Evolutionary conservation across 2,888 invertebrate species (phyloP).

Genomic region (Brenthis ino): DNA sequence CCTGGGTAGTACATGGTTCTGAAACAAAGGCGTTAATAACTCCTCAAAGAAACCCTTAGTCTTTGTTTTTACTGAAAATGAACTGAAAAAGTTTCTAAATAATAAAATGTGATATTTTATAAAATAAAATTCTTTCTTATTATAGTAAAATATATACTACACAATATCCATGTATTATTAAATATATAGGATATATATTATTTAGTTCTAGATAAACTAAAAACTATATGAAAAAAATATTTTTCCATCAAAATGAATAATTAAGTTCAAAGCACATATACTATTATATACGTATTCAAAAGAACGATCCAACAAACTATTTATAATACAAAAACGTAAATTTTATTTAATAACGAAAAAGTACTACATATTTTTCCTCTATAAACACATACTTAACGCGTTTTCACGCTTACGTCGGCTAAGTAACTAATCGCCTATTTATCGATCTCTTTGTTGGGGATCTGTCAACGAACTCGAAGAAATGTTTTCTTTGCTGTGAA

Average conservation of each 20-base stretch:
- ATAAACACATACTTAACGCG: slow-evolving; percentile 19
- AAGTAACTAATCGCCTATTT: slow-evolving; percentile 19
- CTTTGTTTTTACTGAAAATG: slow-evolving; percentile 37
- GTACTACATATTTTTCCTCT: neutral
- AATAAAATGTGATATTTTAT: neutral
- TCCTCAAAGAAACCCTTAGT: slow-evolving; percentile 49
- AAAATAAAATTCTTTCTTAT: neutral
- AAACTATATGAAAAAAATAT: no score
- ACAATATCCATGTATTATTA: neutral
- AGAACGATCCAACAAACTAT: neutral
- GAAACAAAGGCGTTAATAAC: slow-evolving; percentile 70
- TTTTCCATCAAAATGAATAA: no score
- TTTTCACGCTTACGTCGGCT: slow-evolving; percentile 16
- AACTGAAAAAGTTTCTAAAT: slow-evolving; percentile 16
- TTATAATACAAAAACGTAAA: neutral
- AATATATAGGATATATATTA: no score
- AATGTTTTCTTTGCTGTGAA: neutral
- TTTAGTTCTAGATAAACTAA: no score
- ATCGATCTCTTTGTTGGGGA: slow-evolving; percentile 14
- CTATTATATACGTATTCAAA: no score
- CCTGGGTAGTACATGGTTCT: slow-evolving; percentile 64
- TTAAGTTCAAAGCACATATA: no score
- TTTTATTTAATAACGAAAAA: slow-evolving; percentile 4
- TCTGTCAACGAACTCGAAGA: slow-evolving; percentile 6
- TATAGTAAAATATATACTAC: neutral